phyloP scores from a whole-genome alignment of 2,888 invertebrate genomes.

The Tachystola acroxantha region DNA sequence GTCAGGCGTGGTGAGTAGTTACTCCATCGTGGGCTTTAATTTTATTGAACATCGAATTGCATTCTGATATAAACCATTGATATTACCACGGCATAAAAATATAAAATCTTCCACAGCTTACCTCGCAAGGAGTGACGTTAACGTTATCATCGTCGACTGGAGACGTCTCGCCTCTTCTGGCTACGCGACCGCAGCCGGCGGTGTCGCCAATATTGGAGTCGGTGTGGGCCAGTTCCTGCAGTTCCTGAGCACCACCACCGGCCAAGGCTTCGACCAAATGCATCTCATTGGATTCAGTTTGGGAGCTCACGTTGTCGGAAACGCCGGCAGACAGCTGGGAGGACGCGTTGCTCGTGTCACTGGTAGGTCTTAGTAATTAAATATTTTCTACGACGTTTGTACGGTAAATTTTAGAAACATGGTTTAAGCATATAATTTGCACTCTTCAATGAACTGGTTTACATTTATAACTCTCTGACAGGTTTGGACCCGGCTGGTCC shows the following conservation, averaged over 20 bases:
- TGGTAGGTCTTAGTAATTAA: conserved; percentile 33
- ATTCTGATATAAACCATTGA: too few relatives aligned
- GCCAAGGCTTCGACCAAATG: conserved; percentile 37
- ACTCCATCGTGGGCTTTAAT: too few relatives aligned
- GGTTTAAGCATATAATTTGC: too few relatives aligned
- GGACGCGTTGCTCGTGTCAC: conserved; percentile 55
- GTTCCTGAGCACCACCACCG: conserved; percentile 41
- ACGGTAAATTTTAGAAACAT: too few relatives aligned
- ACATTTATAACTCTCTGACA: too few relatives aligned
- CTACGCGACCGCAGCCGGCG: conserved; percentile 44
- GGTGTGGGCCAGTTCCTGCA: conserved; percentile 56
- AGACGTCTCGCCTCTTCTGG: conserved; percentile 37
- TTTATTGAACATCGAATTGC: too few relatives aligned
- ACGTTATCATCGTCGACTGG: conserved; percentile 63
- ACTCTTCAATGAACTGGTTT: too few relatives aligned
- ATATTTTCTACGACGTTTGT: too few relatives aligned
- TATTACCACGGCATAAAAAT: too few relatives aligned
- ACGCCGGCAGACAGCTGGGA: conserved; percentile 48
- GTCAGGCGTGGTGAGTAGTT: conserved; percentile 32
- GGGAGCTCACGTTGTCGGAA: conserved; percentile 65
- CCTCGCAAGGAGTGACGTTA: conserved; percentile 40
- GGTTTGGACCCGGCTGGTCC: conserved; percentile 40
- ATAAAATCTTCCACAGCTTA: conserved; percentile 27
- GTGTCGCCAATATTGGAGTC: conserved; percentile 54
- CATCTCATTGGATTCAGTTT: conserved; percentile 73